These are phyloP conservation scores for Conger conger DNA, from an alignment of 2,113 vertebrate genomes.

Conservation along the genomic window DNA sequence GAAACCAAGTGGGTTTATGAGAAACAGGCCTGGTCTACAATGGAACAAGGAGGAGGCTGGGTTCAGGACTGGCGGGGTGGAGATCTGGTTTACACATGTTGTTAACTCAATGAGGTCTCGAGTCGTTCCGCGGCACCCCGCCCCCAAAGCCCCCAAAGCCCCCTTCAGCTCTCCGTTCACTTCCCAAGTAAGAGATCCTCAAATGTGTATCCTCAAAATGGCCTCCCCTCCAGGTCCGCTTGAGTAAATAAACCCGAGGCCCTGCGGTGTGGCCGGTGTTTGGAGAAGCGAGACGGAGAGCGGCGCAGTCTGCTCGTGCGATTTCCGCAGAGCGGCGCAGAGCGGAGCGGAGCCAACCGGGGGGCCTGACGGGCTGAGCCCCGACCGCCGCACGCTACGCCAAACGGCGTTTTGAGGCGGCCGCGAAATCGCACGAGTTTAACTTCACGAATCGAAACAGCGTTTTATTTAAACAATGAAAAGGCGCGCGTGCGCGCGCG, in stretches of 20 bases:
- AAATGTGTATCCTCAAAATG: not conserved
- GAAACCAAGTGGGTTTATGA: conserved; percentile 23
- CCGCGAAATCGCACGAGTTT: not conserved
- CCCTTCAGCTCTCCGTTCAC: not conserved
- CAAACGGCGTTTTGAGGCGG: not conserved
- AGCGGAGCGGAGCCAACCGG: not conserved
- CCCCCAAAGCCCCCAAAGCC: not conserved
- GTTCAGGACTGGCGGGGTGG: not conserved
- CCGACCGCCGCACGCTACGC: not conserved
- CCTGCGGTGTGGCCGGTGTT: not conserved
- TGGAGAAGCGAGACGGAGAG: not conserved
- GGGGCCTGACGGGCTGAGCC: not conserved
- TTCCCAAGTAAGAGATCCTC: conserved; percentile 12
- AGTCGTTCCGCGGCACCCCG: not conserved
- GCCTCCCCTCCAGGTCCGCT: not conserved
- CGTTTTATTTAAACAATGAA: not conserved
- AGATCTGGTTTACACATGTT: conserved; percentile 29
- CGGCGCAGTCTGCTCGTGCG: not conserved
- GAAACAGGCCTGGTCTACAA: conserved; percentile 28
- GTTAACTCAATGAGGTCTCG: conserved; percentile 6
- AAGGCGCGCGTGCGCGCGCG: not conserved
- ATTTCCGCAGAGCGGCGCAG: not conserved
- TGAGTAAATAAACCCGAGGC: not conserved
- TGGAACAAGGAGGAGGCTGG: not conserved
- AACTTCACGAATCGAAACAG: not conserved